Evolutionary conservation across 1,140 invertebrate genomes (phyloP), one percentile per base, ranked within the genome.

Genomic region (Stegodyphus mimosarum): DNA sequence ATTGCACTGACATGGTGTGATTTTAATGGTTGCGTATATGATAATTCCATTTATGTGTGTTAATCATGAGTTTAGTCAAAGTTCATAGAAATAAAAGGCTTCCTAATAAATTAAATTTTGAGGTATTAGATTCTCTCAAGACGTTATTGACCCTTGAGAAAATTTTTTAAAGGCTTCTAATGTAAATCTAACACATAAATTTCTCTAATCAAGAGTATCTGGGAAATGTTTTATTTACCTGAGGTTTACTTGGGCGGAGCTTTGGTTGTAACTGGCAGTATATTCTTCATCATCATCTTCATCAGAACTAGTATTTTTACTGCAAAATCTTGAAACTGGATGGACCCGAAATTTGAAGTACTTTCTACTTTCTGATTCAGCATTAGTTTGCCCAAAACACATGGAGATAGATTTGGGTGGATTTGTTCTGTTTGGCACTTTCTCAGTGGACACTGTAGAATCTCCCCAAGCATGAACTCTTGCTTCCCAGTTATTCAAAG

Each of bases 341-440:
- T 88, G 88, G 17, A 88, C 87, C 33, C 78, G 76, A 60, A 88
- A 87, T 52, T 87, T 88, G 78, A 86, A 87, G 15, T 73, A 33
- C 15, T 76, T 70, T 50, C 69, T 76, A 4, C 80, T 78, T 63
- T 50, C 69, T 15, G 86, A 13, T 11, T 80, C 72, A n/a, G 80
- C 75, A 7, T 63, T 9, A 9, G 51, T 69, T 67, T 87, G 86
- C 7, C 87, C 87, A 67, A 88, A 88, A 71, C 87, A 88, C 87
- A 88, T 87, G 18, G 88, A 88, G 13, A 88, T 87, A 49, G 88
- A 88, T 55, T 88, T 88, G 60, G 87, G 86, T 84, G 80, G 88
- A 80, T 77, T 81, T 18, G 71, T 60, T 55, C 64, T 72, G 48
- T 75, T 70, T 63, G 78, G 69, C 50, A 75, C 81, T 33, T 63